Evolutionary conservation across 2,888 invertebrate genomes (phyloP).

Genomic region (Pandemis heparana): DNA sequence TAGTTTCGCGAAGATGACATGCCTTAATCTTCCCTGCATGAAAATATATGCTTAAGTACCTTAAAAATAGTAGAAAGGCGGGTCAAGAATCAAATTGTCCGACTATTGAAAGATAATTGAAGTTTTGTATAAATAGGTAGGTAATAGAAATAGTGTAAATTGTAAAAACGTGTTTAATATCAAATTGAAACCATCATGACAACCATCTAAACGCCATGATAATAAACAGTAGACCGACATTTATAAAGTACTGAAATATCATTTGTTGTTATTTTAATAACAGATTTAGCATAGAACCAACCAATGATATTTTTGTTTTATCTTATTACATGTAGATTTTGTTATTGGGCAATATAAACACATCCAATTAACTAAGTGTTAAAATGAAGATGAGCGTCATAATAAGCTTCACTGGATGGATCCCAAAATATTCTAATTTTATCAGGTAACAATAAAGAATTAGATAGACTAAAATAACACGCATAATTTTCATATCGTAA

Average conservation of each 20-base stretch:
- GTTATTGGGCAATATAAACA: not conserved
- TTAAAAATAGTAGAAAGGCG: not conserved
- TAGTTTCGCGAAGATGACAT: not conserved
- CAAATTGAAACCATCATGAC: not conserved
- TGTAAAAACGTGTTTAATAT: constrained; percentile 25
- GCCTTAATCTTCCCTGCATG: not conserved
- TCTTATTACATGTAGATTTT: not conserved
- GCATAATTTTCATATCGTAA: not conserved
- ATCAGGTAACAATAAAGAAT: constrained; percentile 16
- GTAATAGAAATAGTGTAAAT: constrained; percentile 12
- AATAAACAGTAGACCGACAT: not conserved
- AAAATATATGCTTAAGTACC: not conserved
- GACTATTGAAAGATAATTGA: constrained; percentile 2
- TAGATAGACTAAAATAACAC: constrained; percentile 1
- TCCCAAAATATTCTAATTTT: not conserved
- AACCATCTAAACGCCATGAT: not conserved
- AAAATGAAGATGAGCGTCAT: constrained; percentile 1
- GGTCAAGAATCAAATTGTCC: not conserved
- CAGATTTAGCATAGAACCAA: not conserved
- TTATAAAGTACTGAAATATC: not conserved
- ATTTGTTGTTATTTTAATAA: not conserved
- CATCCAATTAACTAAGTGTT: not conserved
- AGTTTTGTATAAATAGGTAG: constrained; percentile 28
- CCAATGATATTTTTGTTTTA: not conserved
- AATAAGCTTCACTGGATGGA: not conserved